These are phyloP conservation scores for Labroides dimidiatus DNA, from an alignment of 2,797 vertebrate species.

Conservation along the genomic window DNA sequence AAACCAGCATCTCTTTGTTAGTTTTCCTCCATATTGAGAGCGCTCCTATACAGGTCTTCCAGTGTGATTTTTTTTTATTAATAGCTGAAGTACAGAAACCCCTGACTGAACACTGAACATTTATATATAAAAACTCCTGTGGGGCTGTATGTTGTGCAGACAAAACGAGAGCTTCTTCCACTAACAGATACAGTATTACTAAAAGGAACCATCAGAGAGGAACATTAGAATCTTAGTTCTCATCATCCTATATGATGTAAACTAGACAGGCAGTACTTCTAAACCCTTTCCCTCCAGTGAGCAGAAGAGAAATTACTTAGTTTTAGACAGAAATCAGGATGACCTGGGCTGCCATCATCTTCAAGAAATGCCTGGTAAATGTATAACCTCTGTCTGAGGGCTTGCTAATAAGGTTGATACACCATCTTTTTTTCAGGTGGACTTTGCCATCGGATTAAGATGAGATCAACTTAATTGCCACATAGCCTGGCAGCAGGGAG, in stretches of 20 bases:
- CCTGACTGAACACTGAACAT: background rate
- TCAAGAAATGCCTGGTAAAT: slow-evolving; percentile 10
- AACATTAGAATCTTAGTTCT: background rate
- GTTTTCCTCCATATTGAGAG: no score
- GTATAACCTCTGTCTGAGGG: slow-evolving; percentile 11
- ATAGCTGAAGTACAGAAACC: background rate
- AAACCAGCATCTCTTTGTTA: background rate
- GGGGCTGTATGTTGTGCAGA: background rate
- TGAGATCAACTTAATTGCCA: slow-evolving; percentile 44
- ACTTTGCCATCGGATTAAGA: slow-evolving; percentile 53
- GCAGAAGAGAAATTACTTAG: slow-evolving; percentile 5
- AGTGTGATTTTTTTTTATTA: background rate
- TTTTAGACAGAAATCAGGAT: slow-evolving; percentile 20
- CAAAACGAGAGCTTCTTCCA: background rate
- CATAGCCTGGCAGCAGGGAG: slow-evolving; percentile 15
- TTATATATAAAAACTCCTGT: background rate
- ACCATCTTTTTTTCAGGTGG: slow-evolving; percentile 27
- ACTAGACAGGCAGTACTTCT: background rate
- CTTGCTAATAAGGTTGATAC: slow-evolving; percentile 36
- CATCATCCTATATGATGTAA: slow-evolving; percentile 8
- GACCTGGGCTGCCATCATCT: slow-evolving; percentile 19
- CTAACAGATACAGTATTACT: background rate
- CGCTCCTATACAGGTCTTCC: no score
- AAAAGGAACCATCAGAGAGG: background rate
- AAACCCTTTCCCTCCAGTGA: slow-evolving; percentile 4